These are phyloP conservation scores for Eumaeus atala DNA, from an alignment of 1,140 invertebrate genomes.

Conservation along the genomic window DNA sequence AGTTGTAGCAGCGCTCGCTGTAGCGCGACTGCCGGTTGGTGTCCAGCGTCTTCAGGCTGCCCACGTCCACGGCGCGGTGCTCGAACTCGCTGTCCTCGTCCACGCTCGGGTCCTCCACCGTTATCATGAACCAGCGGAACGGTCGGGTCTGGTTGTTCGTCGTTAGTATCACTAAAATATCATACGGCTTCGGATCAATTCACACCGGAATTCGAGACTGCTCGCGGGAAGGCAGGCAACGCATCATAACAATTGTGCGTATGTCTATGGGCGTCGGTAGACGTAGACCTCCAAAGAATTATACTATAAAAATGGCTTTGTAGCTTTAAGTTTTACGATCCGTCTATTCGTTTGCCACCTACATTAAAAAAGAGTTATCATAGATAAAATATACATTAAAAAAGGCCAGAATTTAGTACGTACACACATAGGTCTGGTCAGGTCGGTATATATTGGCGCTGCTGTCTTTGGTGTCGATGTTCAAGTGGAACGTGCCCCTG, in stretches of 20 bases:
- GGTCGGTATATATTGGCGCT: conserved; percentile 40
- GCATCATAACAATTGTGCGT: too few species aligned
- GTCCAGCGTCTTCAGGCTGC: conserved; percentile 50
- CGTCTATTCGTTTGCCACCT: too few species aligned
- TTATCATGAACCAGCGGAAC: conserved; percentile 62
- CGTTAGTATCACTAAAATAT: conserved; percentile 39
- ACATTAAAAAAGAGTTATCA: too few species aligned
- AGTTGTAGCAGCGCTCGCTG: conserved; percentile 51
- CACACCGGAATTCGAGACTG: too few species aligned
- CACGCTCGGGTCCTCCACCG: conserved; percentile 50
- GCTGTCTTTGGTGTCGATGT: conserved; percentile 40
- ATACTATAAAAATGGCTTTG: too few species aligned
- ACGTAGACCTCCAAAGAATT: too few species aligned
- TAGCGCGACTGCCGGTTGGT: conserved; percentile 40
- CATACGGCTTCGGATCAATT: not conserved
- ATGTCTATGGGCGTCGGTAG: too few species aligned
- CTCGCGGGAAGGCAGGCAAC: too few species aligned
- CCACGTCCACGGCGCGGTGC: conserved; percentile 36
- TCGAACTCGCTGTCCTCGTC: conserved; percentile 39
- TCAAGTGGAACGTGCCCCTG: conserved; percentile 39
- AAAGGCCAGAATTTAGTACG: conserved; percentile 27
- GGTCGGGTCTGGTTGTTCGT: conserved; percentile 31
- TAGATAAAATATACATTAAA: too few species aligned
- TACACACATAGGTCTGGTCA: conserved; percentile 61
- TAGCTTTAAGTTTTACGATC: too few species aligned